Conservation (phyloP, 1,140 invertebrate genomes). For the Elysia chlorotica region DNA sequence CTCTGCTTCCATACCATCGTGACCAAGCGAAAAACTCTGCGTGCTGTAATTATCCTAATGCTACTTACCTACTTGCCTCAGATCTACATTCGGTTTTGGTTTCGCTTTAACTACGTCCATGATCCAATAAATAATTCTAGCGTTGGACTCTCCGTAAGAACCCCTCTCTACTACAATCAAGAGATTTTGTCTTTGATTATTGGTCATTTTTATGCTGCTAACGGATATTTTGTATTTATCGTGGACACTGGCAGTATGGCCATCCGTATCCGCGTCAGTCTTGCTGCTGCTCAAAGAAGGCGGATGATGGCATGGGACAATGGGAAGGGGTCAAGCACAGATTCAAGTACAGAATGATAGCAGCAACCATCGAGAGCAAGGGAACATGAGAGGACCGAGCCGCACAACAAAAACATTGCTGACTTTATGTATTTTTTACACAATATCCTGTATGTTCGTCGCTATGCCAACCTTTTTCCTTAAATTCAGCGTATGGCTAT, state of each 20-base stretch:
- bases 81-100: slow-evolving; percentile 3
- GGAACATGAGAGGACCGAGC: too few relatives aligned
- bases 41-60: not conserved
- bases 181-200: not conserved
- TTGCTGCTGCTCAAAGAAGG: not conserved
- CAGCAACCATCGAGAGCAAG: not conserved
- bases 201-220: not conserved
- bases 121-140: not conserved
- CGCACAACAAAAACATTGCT: slow-evolving; percentile 13
- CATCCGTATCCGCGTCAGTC: slow-evolving; percentile 4
- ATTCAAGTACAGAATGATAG: not conserved
- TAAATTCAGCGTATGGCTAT: not conserved
- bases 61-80: not conserved
- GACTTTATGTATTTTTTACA: slow-evolving; percentile 8
- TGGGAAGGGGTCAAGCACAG: not conserved
- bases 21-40: not conserved
- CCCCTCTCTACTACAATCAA: not conserved
- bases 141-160: not conserved
- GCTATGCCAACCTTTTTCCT: not conserved
- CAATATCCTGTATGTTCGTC: not conserved
- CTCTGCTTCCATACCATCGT: not conserved
- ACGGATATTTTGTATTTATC: not conserved
- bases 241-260: not conserved
- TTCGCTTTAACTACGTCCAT: not conserved
- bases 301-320: not conserved